Base-by-base conservation (phyloP, 2,797 vertebrate species). In the Betta splendens region DNA sequence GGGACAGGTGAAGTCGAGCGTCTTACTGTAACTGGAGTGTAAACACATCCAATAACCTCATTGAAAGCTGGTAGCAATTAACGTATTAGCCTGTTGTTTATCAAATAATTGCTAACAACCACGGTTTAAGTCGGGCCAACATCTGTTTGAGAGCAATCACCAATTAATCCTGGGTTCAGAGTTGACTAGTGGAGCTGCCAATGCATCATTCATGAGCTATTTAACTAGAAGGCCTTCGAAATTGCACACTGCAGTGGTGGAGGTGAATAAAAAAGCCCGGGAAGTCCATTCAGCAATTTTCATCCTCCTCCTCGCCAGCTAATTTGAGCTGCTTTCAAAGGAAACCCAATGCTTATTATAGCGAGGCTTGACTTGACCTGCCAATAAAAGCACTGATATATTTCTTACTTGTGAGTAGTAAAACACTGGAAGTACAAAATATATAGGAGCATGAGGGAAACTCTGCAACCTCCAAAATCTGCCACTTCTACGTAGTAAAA, bases 31-130 rank as follows among this genome's bases (percentile, higher is more conserved):
- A 85, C 82, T 71, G 54, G 59, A 81, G 76, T 72, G 71, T 77
- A 89, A 91, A 88, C 73, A 85, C 40, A 58, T 43, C 3, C 42
- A 71, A 84, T 70, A 87, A 81, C 81, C 82, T 86, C 85, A 86
- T 31, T 63, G 66, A 68, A 73, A 83, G 85, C 69, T 91, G 90
- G 70, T 51, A 88, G 78, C 83, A 91, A 92, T 92, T 91, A 92
- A 81, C 86, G 74, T 87, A 92, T 92, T 91, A 92, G 84, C 78
- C 80, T 57, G 84, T 83, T 90, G 87, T 88, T 91, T 87, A 91
- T 91, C 90, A 89, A 90, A 91, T 90, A 90, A 91, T 90, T 89
- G 83, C 83, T 85, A 87, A 85, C 80, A 77, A 89, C 85, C 74
- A 59, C 60, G 78, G 71, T 84, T 87, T 61, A 36, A 65, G 67